Base-by-base conservation (phyloP, 1,140 invertebrate species). In the Drepana arcuata region DNA sequence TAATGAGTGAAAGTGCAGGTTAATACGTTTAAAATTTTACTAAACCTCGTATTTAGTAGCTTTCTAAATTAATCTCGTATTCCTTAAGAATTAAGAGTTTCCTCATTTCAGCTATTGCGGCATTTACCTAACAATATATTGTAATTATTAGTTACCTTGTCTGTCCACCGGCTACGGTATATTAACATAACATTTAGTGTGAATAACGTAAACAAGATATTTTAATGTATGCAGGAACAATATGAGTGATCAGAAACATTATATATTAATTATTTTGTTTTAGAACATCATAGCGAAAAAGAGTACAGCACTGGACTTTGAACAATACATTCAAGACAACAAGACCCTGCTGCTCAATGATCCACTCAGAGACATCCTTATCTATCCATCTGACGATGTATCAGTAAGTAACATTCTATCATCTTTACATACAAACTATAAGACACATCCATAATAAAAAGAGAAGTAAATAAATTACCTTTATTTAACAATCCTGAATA, bases 331-430 rank as follows among this genome's bases (percentile, higher is more conserved):
- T 48, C 81, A 90, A 40, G 95, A 96, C 83, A 95, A 96, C 81
- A 94, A 94, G 87, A 95, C 93, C 27, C 80, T 96, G 25, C 84
- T 97, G 48, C 89, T 96, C 81, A 97, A 97, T 91, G 95, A 97
- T 86, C 92, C 95, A 15, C 91, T 96, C 45, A 77, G 94, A 61
- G 95, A 97, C 64, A 87, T 97, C 50, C 81, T 97, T 15, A 84
- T 96, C 11, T 97, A 95, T 85, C 95, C 95, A 12, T 84, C 89
- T 32, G 95, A 98, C 86, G 95, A 97, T 88, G 90, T 97, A 57
- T 92, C 91, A 25, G 94, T 95, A 86, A 91, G 92, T 90, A 54
- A 26, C n/a, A n/a, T n/a, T n/a, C n/a, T n/a, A n/a, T n/a, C n/a
- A n/a, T n/a, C n/a, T n/a, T n/a, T n/a, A n/a, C n/a, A n/a, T n/a